These are phyloP conservation scores for Drosophila rellima DNA, from an alignment of 2,888 invertebrate genomes.

Conservation along the genomic window DNA sequence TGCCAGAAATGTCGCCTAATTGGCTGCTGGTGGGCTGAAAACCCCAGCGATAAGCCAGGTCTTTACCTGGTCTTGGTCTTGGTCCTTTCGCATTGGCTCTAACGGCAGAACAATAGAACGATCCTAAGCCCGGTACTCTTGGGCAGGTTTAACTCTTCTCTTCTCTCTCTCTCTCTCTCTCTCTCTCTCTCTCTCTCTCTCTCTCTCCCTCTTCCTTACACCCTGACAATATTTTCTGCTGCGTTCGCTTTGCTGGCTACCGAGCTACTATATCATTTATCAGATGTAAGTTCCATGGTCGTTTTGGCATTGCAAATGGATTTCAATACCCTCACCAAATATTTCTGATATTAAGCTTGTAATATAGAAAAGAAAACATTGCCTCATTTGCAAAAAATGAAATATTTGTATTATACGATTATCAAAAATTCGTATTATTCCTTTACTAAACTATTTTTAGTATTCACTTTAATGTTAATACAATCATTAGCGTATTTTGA, in stretches of 20 bases:
- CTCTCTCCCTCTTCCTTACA: constrained; percentile 2
- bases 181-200: background rate
- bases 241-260: constrained; percentile 50
- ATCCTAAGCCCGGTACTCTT: constrained; percentile 32
- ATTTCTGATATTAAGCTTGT: background rate
- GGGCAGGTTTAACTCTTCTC: constrained; percentile 32
- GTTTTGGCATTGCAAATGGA: constrained; percentile 59
- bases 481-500: constrained; percentile 35
- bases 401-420: too few relatives aligned
- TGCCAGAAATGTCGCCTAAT: constrained; percentile 82
- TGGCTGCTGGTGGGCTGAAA: constrained; percentile 56
- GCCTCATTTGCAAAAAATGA: too few relatives aligned
- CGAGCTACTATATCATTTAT: constrained; percentile 79
- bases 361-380: too few relatives aligned
- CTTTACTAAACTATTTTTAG: too few relatives aligned
- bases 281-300: constrained; percentile 76
- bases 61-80: constrained; percentile 18
- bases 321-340: constrained; percentile 16
- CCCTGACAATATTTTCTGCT: constrained; percentile 70
- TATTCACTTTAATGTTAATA: too few relatives aligned
- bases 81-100: constrained; percentile 12
- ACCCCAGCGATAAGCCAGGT: constrained; percentile 62
- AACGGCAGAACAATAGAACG: constrained; percentile 76
- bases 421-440: too few relatives aligned
- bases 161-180: background rate